These are phyloP conservation scores for Lethocerus indicus DNA, from an alignment of 1,140 invertebrate genomes.

Conservation along the genomic window DNA sequence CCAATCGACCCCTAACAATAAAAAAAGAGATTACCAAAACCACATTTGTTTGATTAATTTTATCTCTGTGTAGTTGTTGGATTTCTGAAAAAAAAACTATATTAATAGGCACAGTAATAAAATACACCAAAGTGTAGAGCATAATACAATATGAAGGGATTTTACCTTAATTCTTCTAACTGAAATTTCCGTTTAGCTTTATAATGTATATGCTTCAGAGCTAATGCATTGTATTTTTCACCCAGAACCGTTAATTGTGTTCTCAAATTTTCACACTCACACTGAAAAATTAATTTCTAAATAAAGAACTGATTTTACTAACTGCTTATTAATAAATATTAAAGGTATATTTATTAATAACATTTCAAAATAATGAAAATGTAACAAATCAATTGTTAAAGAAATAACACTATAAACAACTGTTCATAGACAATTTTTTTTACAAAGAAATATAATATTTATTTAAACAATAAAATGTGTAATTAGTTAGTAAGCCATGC, in stretches of 20 bases:
- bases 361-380: background rate
- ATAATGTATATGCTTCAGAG: constrained; percentile 22
- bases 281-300: constrained; percentile 17
- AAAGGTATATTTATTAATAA: background rate
- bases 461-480: background rate
- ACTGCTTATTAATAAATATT: background rate
- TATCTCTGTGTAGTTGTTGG: background rate
- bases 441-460: background rate
- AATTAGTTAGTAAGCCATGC: background rate
- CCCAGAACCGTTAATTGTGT: constrained; percentile 19
- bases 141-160: background rate
- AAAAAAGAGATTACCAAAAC: background rate
- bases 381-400: background rate
- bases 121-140: too few relatives aligned
- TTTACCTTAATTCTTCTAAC: constrained; percentile 22
- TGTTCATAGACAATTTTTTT: background rate
- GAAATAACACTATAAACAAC: background rate
- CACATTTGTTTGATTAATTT: background rate
- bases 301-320: background rate
- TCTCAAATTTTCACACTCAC: constrained; percentile 20
- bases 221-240: constrained; percentile 23
- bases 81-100: too few relatives aligned
- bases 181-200: constrained; percentile 23
- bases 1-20: constrained; percentile 18
- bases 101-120: too few relatives aligned